Evolutionary conservation across 1,140 invertebrate species (phyloP), one percentile per base, ranked within the genome.

Genomic region (Coenobita brevimanus): DNA sequence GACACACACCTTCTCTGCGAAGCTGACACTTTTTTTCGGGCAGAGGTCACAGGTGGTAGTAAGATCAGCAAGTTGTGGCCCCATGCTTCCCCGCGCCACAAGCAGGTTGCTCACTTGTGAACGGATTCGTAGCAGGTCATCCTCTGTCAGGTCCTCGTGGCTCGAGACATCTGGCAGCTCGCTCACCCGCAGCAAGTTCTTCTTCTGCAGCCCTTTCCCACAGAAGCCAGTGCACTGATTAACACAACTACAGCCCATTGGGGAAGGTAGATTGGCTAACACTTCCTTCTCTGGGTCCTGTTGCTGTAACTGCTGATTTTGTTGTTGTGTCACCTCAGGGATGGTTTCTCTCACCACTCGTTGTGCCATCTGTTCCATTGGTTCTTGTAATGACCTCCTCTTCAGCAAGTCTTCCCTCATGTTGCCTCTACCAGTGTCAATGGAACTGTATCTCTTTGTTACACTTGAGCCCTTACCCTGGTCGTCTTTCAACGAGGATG

Each of bases 361-460:
- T 67, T 86, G 82, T 17, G 81, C 82, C 83, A 90, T 76, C 24
- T 80, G 75, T 50, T 91, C 89, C 73, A 90, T 86, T 0, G 82
- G 80, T 71, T 90, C 89, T 30, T 86, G 86, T 69, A 90, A 78
- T 1, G 90, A 89, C 24, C 89, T 80, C 64, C 89, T 89, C 73
- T 85, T 91, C 33, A 89, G 50, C 43, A 86, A 33, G 80, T 88
- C 86, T 36, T 90, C 89, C 41, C 88, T 81, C 85, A 86, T 88
- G 46, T 76, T 82, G 30, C 83, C 80, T 79, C 86, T 75, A 30
- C 83, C 86, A 2, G 89, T 60, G 17, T 90, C 96, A 91, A 96
- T 96, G 95, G 96, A 96, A 87, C 96, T 96, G 91, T 95, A 96
- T 50, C 96, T 93, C 92, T 96, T 92, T 67, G 93, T 94, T 91